phyloP scores from a whole-genome alignment of 1,140 invertebrate genomes.

The Phenacoccus solenopsis region DNA sequence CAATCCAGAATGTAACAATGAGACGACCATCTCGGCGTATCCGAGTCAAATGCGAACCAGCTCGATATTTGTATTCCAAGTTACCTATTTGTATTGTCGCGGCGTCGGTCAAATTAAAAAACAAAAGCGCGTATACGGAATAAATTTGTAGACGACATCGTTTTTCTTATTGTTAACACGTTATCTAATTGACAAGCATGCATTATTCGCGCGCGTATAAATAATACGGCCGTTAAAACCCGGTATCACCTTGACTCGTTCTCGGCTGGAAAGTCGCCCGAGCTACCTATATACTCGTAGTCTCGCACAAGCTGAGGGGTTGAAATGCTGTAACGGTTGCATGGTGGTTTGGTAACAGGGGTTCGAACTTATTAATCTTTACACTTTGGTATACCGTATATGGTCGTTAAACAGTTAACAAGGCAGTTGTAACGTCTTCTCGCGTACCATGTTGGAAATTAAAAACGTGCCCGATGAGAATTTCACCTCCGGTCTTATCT shows the following conservation, averaged over 20 bases:
- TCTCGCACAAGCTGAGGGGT: too few relatives aligned
- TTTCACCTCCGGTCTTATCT: neutral
- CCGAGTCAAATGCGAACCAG: neutral
- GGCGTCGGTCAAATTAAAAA: neutral
- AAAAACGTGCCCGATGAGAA: neutral
- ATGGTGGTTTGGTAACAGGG: neutral
- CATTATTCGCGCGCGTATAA: too few relatives aligned
- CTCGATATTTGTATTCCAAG: neutral
- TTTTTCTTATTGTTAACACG: neutral
- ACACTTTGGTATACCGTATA: neutral
- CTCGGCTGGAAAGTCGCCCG: too few relatives aligned
- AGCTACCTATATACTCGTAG: too few relatives aligned
- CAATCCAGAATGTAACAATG: neutral
- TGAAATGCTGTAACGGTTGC: neutral
- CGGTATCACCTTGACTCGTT: too few relatives aligned
- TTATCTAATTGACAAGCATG: neutral
- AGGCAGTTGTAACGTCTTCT: conserved; percentile 1
- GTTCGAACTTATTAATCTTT: neutral
- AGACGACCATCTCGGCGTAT: too few relatives aligned
- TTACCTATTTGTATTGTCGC: neutral
- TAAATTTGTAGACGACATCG: neutral
- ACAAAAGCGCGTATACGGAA: neutral
- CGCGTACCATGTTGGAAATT: neutral
- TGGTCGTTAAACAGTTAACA: neutral
- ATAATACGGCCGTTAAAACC: too few relatives aligned